These are phyloP conservation scores for Villa cingulata DNA, from an alignment of 2,888 invertebrate species.

Conservation along the genomic window DNA sequence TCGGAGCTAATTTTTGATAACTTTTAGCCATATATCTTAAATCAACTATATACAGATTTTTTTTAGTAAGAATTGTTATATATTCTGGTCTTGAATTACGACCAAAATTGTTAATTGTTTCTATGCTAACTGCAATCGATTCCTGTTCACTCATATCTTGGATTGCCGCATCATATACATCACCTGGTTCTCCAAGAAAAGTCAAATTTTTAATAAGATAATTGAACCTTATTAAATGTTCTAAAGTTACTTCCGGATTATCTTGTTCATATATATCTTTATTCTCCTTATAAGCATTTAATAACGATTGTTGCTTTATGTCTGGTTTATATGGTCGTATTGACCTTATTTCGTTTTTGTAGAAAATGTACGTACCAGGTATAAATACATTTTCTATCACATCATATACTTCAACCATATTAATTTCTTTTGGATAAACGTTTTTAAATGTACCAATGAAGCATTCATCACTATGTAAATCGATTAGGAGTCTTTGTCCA, in stretches of 20 bases:
- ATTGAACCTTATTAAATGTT: constrained; percentile 13
- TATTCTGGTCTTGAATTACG: constrained; percentile 19
- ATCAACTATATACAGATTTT: constrained; percentile 22
- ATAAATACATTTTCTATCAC: constrained; percentile 4
- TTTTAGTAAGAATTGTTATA: constrained; percentile 17
- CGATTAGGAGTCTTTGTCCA: no score
- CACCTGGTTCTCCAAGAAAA: constrained; percentile 21
- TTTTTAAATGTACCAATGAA: no score
- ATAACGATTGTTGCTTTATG: no score
- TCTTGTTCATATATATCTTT: background rate
- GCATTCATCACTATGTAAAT: no score
- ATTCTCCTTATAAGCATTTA: background rate
- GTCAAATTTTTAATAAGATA: constrained; percentile 11
- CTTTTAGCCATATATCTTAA: constrained; percentile 19
- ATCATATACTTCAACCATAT: constrained; percentile 9
- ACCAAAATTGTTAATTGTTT: constrained; percentile 19
- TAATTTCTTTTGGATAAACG: no score
- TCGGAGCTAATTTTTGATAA: constrained; percentile 18
- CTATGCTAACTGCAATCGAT: constrained; percentile 18
- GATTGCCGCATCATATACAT: constrained; percentile 22
- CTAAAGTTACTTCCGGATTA: constrained; percentile 5
- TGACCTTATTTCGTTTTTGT: constrained; percentile 9
- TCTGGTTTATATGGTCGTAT: constrained; percentile 7
- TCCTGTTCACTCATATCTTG: constrained; percentile 19
- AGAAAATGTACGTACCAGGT: constrained; percentile 8